Percentiles rank a stretch among this genome's conserved stretches.
These are phyloP conservation scores for Ageneiosus marmoratus DNA, from an alignment of 2,113 vertebrate species.

Conservation along the genomic window DNA sequence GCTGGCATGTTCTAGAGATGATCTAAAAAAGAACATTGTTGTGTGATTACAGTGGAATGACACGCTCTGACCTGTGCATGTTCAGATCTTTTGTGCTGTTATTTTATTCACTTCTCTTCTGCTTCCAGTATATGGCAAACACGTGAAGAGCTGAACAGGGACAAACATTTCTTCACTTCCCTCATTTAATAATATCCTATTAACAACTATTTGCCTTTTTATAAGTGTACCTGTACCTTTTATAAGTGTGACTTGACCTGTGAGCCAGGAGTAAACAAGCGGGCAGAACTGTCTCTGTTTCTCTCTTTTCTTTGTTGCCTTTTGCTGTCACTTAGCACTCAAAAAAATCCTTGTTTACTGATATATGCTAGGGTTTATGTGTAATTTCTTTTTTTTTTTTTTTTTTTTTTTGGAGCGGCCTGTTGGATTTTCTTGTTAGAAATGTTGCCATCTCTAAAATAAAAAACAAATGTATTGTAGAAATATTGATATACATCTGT, in stretches of 20 bases:
- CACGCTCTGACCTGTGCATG: neutral
- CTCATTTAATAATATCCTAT: slow-evolving; percentile 3
- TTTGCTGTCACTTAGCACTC: neutral
- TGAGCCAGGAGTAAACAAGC: neutral
- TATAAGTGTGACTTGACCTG: neutral
- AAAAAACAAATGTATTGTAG: neutral
- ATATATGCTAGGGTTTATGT: neutral
- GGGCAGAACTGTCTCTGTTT: neutral
- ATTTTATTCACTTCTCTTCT: slow-evolving; percentile 8
- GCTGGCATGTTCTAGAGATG: neutral
- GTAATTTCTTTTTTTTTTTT: neutral
- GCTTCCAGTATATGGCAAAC: neutral
- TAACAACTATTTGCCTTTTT: neutral
- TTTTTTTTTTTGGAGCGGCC: neutral
- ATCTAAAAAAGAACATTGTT: neutral
- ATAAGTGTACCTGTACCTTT: neutral
- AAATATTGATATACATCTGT: neutral
- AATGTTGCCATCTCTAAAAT: neutral
- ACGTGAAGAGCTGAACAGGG: neutral
- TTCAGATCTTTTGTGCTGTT: neutral
- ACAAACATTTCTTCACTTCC: neutral
- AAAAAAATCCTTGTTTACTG: neutral
- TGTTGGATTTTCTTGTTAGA: neutral
- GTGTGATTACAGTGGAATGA: neutral
- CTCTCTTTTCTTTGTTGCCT: neutral